Conservation (phyloP, 2,888 invertebrate genomes). For the Eupithecia vulgata region DNA sequence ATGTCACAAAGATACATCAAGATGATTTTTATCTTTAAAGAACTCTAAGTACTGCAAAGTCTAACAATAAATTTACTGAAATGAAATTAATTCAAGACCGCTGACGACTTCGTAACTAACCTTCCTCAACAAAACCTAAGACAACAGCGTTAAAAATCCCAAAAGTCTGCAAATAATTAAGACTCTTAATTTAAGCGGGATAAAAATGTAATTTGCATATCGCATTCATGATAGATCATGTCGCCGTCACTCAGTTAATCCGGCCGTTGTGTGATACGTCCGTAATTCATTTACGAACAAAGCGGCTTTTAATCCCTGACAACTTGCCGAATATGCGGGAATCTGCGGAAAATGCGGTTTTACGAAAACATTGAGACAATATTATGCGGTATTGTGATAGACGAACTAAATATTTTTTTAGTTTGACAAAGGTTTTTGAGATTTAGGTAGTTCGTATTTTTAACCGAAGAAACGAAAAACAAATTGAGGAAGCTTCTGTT, state of each 20-base stretch:
- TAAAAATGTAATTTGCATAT: conserved; percentile 40
- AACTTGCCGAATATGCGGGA: conserved; percentile 29
- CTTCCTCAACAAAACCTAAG: background rate
- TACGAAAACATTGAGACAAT: conserved; percentile 24
- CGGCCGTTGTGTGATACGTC: conserved; percentile 24
- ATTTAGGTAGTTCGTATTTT: no score
- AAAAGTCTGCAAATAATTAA: background rate
- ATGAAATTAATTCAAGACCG: background rate
- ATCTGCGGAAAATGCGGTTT: conserved; percentile 26
- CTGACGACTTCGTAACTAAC: background rate
- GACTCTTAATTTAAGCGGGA: conserved; percentile 6
- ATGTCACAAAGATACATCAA: background rate
- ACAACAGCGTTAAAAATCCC: background rate
- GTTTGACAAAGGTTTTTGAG: background rate
- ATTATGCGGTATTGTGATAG: background rate
- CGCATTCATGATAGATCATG: conserved; percentile 33
- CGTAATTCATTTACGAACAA: conserved; percentile 35
- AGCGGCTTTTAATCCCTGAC: conserved; percentile 23
- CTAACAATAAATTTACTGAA: background rate
- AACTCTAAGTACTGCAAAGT: no score
- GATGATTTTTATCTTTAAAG: background rate
- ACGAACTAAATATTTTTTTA: background rate
- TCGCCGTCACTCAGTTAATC: conserved; percentile 32
- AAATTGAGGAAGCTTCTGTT: no score
- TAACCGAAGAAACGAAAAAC: no score